These are phyloP conservation scores for Neodontobutis hainanensis DNA, from an alignment of 2,113 vertebrate genomes.

Conservation along the genomic window DNA sequence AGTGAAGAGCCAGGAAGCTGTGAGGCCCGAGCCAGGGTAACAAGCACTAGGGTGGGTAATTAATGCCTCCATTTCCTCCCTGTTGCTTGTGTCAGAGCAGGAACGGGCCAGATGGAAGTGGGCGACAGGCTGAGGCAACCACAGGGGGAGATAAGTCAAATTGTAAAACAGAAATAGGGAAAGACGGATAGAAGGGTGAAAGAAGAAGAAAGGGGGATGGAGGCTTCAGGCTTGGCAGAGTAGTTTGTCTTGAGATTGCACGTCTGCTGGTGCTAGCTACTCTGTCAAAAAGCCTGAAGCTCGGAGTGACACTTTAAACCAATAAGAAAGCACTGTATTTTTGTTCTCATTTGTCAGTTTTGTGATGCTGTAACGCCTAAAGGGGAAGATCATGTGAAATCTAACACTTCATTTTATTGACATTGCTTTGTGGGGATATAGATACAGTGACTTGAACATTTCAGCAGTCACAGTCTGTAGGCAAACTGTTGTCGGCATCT, in stretches of 20 bases:
- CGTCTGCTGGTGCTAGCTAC: slow-evolving; percentile 55
- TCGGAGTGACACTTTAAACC: slow-evolving; percentile 57
- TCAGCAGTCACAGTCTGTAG: too few species aligned
- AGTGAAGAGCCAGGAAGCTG: slow-evolving; percentile 62
- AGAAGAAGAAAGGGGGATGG: slow-evolving; percentile 31
- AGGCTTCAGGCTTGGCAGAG: slow-evolving; percentile 55
- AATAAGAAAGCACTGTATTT: slow-evolving; percentile 45
- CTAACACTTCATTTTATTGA: slow-evolving; percentile 13
- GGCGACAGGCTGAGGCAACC: slow-evolving; percentile 48
- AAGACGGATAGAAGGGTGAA: slow-evolving; percentile 28
- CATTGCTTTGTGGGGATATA: neutral
- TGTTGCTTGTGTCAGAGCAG: slow-evolving; percentile 48
- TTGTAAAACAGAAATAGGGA: slow-evolving; percentile 35
- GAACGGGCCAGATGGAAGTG: slow-evolving; percentile 46
- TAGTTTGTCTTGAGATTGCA: slow-evolving; percentile 46
- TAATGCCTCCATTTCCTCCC: slow-evolving; percentile 66
- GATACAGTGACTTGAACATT: neutral
- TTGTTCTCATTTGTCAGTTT: slow-evolving; percentile 36
- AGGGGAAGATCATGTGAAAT: slow-evolving; percentile 16
- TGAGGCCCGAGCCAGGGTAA: slow-evolving; percentile 65
- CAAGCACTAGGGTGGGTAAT: slow-evolving; percentile 72
- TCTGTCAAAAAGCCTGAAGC: slow-evolving; percentile 58
- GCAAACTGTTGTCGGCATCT: neutral
- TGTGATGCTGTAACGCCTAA: slow-evolving; percentile 29
- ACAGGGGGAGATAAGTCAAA: slow-evolving; percentile 58